Evolutionary conservation across 1,140 invertebrate genomes (phyloP).

Genomic region (Xylocopa sonorina): DNA sequence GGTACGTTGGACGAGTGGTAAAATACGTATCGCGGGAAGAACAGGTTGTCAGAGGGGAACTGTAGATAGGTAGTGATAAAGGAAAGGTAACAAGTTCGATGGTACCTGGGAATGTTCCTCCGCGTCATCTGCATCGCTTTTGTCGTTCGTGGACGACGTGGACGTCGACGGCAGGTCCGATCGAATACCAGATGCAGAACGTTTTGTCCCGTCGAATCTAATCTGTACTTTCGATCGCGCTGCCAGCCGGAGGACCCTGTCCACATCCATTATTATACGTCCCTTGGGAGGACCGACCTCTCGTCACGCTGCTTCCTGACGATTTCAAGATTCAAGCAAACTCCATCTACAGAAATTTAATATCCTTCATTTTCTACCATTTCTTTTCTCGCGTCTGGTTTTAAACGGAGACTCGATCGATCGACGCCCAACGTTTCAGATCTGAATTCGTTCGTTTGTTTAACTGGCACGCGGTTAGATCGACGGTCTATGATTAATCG

Average conservation of each 20-base stretch:
- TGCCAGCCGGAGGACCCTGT: conserved; percentile 23
- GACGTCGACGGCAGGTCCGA: conserved; percentile 58
- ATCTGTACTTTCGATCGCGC: conserved; percentile 69
- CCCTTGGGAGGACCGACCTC: conserved; percentile 17
- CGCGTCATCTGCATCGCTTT: neutral
- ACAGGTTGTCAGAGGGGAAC: no score
- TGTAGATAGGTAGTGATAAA: no score
- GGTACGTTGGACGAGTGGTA: no score
- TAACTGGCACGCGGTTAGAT: neutral
- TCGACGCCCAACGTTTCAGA: no score
- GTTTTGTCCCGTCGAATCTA: conserved; percentile 68
- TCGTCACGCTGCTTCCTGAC: neutral
- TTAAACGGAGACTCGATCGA: no score
- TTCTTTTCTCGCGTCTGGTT: no score
- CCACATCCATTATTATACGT: conserved; percentile 31
- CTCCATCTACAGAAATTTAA: neutral
- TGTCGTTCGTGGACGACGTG: conserved; percentile 23
- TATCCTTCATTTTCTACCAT: neutral
- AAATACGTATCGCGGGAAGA: no score
- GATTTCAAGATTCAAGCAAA: neutral
- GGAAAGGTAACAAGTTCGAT: no score
- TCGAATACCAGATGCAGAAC: conserved; percentile 75
- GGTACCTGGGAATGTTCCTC: neutral
- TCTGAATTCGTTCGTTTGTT: no score
- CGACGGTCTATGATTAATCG: conserved; percentile 28